These are phyloP conservation scores for Crotalus adamanteus DNA, from an alignment of 2,797 vertebrate genomes.

Conservation along the genomic window DNA sequence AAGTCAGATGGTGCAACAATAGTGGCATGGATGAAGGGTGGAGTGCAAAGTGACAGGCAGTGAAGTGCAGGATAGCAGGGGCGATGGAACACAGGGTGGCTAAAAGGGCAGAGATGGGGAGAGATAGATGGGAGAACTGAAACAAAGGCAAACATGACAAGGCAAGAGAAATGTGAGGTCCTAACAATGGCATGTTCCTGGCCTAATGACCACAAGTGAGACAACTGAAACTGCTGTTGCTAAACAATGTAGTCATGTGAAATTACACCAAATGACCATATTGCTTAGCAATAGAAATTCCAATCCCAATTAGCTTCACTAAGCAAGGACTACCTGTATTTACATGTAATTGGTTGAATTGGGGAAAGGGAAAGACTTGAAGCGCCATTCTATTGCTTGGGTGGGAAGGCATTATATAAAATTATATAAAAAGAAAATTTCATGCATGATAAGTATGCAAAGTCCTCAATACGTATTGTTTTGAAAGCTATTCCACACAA, in stretches of 20 bases:
- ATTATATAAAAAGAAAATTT: background rate
- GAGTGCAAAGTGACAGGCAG: background rate
- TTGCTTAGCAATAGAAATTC: background rate
- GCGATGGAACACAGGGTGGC: background rate
- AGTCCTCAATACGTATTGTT: background rate
- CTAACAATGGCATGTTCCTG: background rate
- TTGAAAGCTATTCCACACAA: background rate
- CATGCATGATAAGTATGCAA: background rate
- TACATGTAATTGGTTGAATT: background rate
- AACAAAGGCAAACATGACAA: background rate
- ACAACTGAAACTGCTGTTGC: background rate
- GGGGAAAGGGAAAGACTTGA: background rate
- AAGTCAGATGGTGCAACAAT: background rate
- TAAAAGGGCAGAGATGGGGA: background rate
- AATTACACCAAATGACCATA: background rate
- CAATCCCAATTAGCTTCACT: background rate
- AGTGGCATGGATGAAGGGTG: background rate
- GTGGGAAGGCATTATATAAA: background rate
- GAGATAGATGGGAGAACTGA: background rate
- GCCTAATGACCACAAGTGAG: background rate
- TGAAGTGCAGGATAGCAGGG: background rate
- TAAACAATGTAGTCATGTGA: background rate
- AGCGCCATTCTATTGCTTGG: background rate
- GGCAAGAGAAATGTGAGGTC: background rate
- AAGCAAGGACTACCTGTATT: background rate